Conservation (phyloP, 2,888 invertebrate species). For the Eutolmus rufibarbis region DNA sequence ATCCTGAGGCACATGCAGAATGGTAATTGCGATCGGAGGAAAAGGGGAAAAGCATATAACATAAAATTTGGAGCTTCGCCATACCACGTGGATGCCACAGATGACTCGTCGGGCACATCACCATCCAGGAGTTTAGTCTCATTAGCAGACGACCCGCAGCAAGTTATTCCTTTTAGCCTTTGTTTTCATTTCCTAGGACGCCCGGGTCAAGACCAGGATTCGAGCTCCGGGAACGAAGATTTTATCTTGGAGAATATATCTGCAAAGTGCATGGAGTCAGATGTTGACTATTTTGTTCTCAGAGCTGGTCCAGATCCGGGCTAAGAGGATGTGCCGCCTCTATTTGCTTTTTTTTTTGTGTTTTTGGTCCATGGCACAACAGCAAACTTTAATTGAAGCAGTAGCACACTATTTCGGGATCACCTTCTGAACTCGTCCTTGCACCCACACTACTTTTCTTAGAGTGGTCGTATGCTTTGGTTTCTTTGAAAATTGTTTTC, state of each 20-base stretch:
- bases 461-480: not conserved
- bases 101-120: not conserved
- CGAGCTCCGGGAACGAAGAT: not conserved
- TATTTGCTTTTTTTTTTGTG: not conserved
- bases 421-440: not conserved
- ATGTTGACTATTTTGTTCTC: constrained; percentile 19
- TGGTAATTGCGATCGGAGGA: not conserved
- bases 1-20: not conserved
- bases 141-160: constrained; percentile 7
- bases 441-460: not conserved
- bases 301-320: not conserved
- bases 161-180: not conserved
- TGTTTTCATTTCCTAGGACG: not conserved
- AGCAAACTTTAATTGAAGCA: constrained; percentile 46
- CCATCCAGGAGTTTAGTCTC: not conserved
- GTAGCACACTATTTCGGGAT: constrained; percentile 8
- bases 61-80: not conserved
- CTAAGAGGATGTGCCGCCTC: not conserved
- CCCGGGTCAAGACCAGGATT: not conserved
- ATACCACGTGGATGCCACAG: not conserved
- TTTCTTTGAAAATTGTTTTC: constrained; percentile 36
- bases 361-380: not conserved
- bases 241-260: not conserved
- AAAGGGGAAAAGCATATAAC: not conserved
- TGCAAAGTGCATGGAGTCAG: constrained; percentile 19